These are phyloP conservation scores for Helostoma temminkii DNA, from an alignment of 2,797 vertebrate genomes.

Conservation along the genomic window DNA sequence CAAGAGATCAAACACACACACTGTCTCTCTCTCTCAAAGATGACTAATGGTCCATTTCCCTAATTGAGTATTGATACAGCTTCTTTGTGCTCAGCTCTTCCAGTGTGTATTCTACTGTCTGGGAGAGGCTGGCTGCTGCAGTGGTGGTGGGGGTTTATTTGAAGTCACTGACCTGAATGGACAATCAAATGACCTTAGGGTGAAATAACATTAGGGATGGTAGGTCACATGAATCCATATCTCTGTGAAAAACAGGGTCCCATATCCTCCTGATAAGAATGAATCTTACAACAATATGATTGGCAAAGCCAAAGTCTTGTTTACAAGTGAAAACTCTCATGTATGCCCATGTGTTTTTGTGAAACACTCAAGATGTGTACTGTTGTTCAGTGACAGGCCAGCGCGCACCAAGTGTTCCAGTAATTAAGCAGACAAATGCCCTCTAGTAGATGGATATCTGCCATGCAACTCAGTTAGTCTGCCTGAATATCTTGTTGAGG, in stretches of 20 bases:
- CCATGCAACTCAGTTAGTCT: slow-evolving; percentile 63
- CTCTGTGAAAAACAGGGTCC: slow-evolving; percentile 3
- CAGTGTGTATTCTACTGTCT: slow-evolving; percentile 60
- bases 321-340: not conserved
- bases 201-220: slow-evolving; percentile 34
- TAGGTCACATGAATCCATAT: slow-evolving; percentile 42
- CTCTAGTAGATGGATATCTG: slow-evolving; percentile 67
- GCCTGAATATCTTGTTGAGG: slow-evolving; percentile 69
- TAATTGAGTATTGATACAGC: slow-evolving; percentile 62
- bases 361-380: slow-evolving; percentile 2
- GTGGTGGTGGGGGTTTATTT: slow-evolving; percentile 54
- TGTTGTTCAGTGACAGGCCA: slow-evolving; percentile 9
- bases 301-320: slow-evolving; percentile 23
- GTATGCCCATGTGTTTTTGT: slow-evolving; percentile 12
- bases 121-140: slow-evolving; percentile 23
- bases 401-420: slow-evolving; percentile 38
- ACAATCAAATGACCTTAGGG: slow-evolving; percentile 62
- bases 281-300: not conserved
- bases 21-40: no score
- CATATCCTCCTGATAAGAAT: not conserved
- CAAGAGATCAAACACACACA: slow-evolving; percentile 36
- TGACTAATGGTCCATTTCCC: slow-evolving; percentile 64
- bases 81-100: slow-evolving; percentile 54
- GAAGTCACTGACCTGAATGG: slow-evolving; percentile 77
- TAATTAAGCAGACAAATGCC: slow-evolving; percentile 74